These are phyloP conservation scores for Ochotona curzoniae DNA, from an alignment of 2,113 vertebrate species.

Conservation along the genomic window DNA sequence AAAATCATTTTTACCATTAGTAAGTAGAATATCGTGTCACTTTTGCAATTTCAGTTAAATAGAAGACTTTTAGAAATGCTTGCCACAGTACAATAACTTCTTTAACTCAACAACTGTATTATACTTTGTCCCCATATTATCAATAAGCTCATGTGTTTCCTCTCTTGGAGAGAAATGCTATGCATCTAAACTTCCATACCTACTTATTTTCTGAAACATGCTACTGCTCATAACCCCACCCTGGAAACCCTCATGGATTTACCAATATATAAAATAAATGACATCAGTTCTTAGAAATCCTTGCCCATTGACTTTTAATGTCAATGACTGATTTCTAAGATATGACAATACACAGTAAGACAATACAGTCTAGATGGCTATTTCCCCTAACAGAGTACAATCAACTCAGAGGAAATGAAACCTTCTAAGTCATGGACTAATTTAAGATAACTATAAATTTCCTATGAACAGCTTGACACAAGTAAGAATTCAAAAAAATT, in stretches of 20 bases:
- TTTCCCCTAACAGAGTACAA: conserved; percentile 2
- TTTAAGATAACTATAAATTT: background rate
- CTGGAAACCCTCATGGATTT: background rate
- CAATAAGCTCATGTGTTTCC: background rate
- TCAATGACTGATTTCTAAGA: background rate
- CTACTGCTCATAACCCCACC: background rate
- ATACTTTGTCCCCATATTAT: background rate
- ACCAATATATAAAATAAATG: conserved; percentile 37
- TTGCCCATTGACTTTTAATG: background rate
- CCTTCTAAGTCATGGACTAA: background rate
- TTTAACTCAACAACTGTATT: background rate
- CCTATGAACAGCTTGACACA: background rate
- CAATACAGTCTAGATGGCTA: background rate
- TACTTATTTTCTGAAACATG: conserved; percentile 14
- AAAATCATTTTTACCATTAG: background rate
- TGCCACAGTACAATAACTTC: background rate
- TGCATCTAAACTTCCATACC: background rate
- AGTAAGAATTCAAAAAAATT: conserved; percentile 29
- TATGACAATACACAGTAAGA: background rate
- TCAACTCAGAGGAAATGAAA: background rate
- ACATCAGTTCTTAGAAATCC: background rate
- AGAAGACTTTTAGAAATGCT: background rate
- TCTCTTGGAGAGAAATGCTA: background rate
- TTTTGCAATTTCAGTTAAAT: background rate
- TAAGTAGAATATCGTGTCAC: background rate